Evolutionary conservation across 2,888 invertebrate genomes (phyloP).

Genomic region (Melipona bicolor): DNA sequence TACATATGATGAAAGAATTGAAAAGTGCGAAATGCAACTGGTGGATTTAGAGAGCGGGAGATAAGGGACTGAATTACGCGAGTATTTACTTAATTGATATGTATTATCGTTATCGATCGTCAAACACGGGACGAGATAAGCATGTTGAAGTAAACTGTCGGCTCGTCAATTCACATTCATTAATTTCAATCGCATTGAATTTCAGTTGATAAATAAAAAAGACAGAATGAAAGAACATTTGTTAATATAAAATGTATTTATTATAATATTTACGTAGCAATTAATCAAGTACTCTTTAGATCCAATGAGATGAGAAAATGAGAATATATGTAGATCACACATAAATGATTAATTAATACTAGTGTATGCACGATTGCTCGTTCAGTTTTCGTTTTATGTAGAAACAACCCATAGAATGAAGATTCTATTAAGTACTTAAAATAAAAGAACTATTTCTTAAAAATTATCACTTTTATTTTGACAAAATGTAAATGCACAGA

Average conservation of each 20-base stretch:
- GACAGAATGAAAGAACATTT: no score
- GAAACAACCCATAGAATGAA: not conserved
- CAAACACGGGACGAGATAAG: slow-evolving; percentile 46
- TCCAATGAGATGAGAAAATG: not conserved
- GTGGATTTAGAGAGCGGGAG: not conserved
- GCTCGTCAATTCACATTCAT: slow-evolving; percentile 21
- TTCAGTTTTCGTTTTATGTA: not conserved
- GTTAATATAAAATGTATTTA: not conserved
- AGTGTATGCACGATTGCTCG: not conserved
- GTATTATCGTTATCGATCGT: slow-evolving; percentile 64
- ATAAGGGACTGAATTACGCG: slow-evolving; percentile 13
- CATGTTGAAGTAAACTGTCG: not conserved
- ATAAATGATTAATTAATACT: not conserved
- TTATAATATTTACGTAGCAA: not conserved
- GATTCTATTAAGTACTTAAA: not conserved
- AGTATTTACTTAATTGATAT: slow-evolving; percentile 22
- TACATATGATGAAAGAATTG: not conserved
- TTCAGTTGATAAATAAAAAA: not conserved
- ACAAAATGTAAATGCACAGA: slow-evolving; percentile 1
- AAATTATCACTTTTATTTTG: slow-evolving; percentile 16
- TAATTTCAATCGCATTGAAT: slow-evolving; percentile 5
- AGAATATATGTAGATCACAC: not conserved
- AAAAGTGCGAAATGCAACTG: not conserved
- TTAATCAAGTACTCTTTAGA: not conserved
- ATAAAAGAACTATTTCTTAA: not conserved